Percentiles rank a stretch among this genome's conserved stretches.
Conservation (phyloP, 2,888 invertebrate genomes). For the Idaea straminata region DNA sequence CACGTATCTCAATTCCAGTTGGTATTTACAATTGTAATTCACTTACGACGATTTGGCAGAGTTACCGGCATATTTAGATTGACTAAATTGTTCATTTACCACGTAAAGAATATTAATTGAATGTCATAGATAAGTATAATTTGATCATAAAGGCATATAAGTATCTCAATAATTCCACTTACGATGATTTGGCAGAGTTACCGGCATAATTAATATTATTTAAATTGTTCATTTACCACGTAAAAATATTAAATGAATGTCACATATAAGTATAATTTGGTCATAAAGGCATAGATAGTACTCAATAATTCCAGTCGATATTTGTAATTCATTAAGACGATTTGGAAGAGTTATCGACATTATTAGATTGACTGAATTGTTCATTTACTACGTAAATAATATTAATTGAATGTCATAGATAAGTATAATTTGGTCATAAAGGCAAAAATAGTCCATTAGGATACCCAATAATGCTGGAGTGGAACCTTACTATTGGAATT, state of each 20-base stretch:
- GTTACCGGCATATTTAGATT: conserved; percentile 17
- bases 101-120: conserved; percentile 11
- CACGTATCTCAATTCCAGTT: conserved; percentile 15
- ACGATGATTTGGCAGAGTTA: conserved; percentile 27
- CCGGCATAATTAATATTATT: conserved; percentile 17
- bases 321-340: conserved; percentile 28
- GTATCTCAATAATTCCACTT: conserved; percentile 3
- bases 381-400: conserved; percentile 8
- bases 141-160: too few species aligned
- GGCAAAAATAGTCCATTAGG: too few species aligned
- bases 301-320: conserved; percentile 10
- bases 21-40: conserved; percentile 31
- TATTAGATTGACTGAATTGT: conserved; percentile 19
- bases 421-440: too few species aligned
- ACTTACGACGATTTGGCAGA: conserved; percentile 28
- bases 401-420: conserved; percentile 5
- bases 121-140: not conserved
- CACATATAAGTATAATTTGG: not conserved
- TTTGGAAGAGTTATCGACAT: conserved; percentile 25
- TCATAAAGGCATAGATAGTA: too few species aligned
- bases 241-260: conserved; percentile 8
- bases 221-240: conserved; percentile 13
- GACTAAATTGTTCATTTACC: conserved; percentile 15
- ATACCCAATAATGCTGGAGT: too few species aligned
- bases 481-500: too few species aligned